Evolutionary conservation across 92 coral and sea anemone species (phyloP).

Genomic region (Porites divaricata): DNA sequence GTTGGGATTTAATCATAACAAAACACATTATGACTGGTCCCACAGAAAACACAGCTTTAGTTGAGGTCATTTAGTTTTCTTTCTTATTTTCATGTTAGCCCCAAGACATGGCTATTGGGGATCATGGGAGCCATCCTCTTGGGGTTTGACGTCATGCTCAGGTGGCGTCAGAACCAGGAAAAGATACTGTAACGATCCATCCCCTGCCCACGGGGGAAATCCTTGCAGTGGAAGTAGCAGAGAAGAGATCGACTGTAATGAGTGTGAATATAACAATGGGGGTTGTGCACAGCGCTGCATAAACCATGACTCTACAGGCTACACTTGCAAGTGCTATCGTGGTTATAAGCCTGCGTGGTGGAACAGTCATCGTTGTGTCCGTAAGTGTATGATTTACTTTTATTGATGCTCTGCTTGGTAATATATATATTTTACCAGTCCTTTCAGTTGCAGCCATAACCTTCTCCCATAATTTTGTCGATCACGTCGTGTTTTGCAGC

Average conservation of each 20-base stretch:
- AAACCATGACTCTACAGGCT: background rate
- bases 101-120: conserved; percentile 35
- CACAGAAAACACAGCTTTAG: too few species aligned
- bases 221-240: conserved; percentile 1
- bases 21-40: too few species aligned
- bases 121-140: conserved; percentile 9
- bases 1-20: too few species aligned
- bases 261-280: background rate
- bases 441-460: background rate
- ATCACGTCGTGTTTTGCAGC: too few species aligned
- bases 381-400: conserved; percentile 4
- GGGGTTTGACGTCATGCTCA: background rate
- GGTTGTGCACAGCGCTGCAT: conserved; percentile 21
- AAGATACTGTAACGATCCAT: conserved; percentile 19
- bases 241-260: conserved; percentile 4
- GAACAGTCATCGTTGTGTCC: background rate
- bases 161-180: background rate
- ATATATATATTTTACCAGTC: background rate
- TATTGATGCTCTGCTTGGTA: background rate
- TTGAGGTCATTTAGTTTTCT: background rate
- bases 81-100: background rate
- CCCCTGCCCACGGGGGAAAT: conserved; percentile 18
- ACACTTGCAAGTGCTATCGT: conserved; percentile 7
- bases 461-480: background rate
- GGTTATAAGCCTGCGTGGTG: background rate